A percentile compares a stretch with the other conserved stretches of the same genome.
Conservation (phyloP, 2,113 vertebrate species). For the Charina bottae region DNA sequence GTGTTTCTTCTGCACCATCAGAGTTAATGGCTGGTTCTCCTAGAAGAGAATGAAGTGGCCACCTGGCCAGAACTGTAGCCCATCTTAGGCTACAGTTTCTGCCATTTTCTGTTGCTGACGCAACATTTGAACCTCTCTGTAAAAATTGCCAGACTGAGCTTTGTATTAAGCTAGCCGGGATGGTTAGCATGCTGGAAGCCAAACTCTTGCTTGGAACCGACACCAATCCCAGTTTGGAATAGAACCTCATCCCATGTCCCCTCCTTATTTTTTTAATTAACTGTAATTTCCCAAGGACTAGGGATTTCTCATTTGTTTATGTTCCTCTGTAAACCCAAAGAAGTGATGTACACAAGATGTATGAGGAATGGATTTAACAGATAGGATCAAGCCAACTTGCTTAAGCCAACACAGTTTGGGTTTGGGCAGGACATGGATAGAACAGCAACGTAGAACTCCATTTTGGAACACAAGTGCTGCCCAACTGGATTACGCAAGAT, state of each 20-base stretch:
- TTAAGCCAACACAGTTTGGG: background rate
- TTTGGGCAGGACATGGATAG: background rate
- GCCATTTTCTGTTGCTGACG: background rate
- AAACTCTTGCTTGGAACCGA: background rate
- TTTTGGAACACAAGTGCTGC: background rate
- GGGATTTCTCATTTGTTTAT: background rate
- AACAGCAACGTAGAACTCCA: background rate
- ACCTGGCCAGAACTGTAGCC: background rate
- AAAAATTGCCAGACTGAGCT: background rate
- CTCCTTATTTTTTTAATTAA: background rate
- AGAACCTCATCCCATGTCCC: background rate
- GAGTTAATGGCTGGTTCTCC: background rate
- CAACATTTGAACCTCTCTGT: background rate
- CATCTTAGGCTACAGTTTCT: background rate
- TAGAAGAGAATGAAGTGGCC: background rate
- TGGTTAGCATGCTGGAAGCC: background rate
- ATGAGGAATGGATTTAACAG: background rate
- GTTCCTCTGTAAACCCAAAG: background rate
- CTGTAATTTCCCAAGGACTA: background rate
- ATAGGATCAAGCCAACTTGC: background rate
- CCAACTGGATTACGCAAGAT: background rate
- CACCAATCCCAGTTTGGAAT: background rate
- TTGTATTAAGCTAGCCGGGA: background rate
- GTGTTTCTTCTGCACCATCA: background rate
- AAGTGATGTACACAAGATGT: background rate